These are phyloP conservation scores for Urocyon cinereoargenteus DNA, from an alignment of 2,797 vertebrate genomes.

Conservation along the genomic window DNA sequence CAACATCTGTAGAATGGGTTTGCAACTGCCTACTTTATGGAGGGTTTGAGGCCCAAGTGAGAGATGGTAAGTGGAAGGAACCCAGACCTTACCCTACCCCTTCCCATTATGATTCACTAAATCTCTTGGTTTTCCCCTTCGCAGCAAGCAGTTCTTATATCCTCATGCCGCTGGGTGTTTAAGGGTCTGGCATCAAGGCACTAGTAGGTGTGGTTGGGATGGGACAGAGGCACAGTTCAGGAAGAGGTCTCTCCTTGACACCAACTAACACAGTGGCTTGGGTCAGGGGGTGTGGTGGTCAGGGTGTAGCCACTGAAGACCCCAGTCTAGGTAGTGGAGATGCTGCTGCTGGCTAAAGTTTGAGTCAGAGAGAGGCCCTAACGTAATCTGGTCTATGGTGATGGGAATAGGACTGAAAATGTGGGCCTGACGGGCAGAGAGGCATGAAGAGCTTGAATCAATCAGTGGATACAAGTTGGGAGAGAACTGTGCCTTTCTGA, in stretches of 20 bases:
- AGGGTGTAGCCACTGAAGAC: background rate
- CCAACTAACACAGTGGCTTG: fast-evolving
- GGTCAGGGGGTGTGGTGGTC: background rate
- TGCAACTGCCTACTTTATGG: background rate
- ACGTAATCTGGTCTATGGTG: background rate
- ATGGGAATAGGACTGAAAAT: background rate
- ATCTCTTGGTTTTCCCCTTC: background rate
- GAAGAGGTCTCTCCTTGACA: background rate
- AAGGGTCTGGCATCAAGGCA: background rate
- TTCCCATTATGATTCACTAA: background rate
- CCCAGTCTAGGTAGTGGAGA: background rate
- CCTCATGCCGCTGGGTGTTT: background rate
- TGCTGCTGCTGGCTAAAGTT: background rate
- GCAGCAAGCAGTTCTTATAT: background rate
- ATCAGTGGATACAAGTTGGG: background rate
- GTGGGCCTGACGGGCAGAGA: background rate
- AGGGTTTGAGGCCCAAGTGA: background rate
- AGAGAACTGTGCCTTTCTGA: background rate
- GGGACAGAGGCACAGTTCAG: background rate
- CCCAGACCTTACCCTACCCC: background rate
- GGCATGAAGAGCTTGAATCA: background rate
- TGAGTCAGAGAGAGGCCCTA: background rate
- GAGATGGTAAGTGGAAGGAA: background rate
- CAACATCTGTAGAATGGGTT: background rate
- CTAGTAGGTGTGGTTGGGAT: background rate